Percentiles rank a stretch among this genome's conserved stretches.
Conservation (phyloP, 53 echinoderm and acorn worm species). For the Holothuria scabra region DNA sequence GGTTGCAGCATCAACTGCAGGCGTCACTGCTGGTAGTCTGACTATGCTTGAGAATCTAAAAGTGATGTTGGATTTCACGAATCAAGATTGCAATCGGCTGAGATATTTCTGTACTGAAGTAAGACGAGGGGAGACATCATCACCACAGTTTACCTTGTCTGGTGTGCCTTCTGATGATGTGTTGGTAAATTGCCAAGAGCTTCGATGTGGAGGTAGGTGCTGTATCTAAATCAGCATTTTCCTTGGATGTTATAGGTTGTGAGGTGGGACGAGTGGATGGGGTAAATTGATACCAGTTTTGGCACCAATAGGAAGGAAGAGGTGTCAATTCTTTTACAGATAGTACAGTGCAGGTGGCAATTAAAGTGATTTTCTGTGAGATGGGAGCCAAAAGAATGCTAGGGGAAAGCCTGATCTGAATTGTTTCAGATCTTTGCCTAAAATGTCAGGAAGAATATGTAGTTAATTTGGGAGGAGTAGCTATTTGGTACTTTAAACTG, state of each 20-base stretch:
- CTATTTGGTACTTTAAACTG: too few relatives aligned
- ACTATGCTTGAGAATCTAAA: constrained; percentile 47
- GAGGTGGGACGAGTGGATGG: not conserved
- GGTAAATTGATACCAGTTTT: too few relatives aligned
- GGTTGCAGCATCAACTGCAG: constrained; percentile 37
- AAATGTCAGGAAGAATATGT: too few relatives aligned
- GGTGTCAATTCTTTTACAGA: too few relatives aligned
- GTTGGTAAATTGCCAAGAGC: constrained; percentile 62
- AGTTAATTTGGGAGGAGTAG: too few relatives aligned
- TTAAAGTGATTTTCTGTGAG: too few relatives aligned
- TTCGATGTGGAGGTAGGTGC: constrained; percentile 73
- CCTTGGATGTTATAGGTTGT: not conserved
- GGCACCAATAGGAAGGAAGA: too few relatives aligned
- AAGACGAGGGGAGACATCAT: constrained; percentile 48
- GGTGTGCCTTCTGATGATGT: constrained; percentile 57
- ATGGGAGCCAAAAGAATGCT: too few relatives aligned
- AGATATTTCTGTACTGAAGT: constrained; percentile 72
- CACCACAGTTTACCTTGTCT: constrained; percentile 66
- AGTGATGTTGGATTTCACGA: constrained; percentile 49
- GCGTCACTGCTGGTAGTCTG: constrained; percentile 31
- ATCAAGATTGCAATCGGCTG: constrained; percentile 54
- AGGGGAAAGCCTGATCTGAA: too few relatives aligned
- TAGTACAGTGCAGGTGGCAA: too few relatives aligned
- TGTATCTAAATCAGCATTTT: too few relatives aligned
- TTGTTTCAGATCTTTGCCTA: too few relatives aligned